Evolutionary conservation across 2,797 vertebrate species (phyloP), one percentile per base, ranked within the genome.

Genomic region (Lophotriccus pileatus): DNA sequence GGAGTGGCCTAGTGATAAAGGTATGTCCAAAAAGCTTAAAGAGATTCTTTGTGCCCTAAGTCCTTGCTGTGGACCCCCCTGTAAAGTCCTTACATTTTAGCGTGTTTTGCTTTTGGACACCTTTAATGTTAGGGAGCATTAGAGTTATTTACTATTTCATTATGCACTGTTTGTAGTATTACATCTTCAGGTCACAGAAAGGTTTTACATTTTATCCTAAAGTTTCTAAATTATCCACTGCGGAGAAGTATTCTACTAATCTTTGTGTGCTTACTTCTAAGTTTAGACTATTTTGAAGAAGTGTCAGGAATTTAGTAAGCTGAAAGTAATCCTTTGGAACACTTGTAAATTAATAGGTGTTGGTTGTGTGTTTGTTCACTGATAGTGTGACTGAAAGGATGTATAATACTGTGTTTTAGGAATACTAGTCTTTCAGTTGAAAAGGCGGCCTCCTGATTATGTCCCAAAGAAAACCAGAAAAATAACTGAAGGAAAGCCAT

Each of bases 1-100:
- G 96, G 99, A 99, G 83, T 99, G 99, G 99, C 99, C 99, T 66
- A 98, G 98, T 68, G 99, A 99, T 96, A 98, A 98, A 98, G 99
- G 99, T 99, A 95, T 43, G 49, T 89, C 32, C 20, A 32, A 62
- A 91, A 74, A 30, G 12, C 22, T 68, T 37, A 18, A 22, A 80
- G 37, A 69, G 9, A 6, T 43, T 62, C 88, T 47, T 58, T 89
- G 14, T 80, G 11, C 56, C 14, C 39, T 69, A 28, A 44, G 2
- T 79, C 27, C 12, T 2, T 44, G 8, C 3, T 36, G 28, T 47
- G 56, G 34, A 52, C 3, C 10, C 8, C 8, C 14, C 17, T 55
- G 53, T 85, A 67, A 92, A 93, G 23, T 41, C n/a, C n/a, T n/a
- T 34, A 3, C 2, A 12, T 58, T 68, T 70, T 32, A 9, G 39